These are phyloP conservation scores for Anastrepha obliqua DNA, from an alignment of 1,140 invertebrate species.

Conservation along the genomic window DNA sequence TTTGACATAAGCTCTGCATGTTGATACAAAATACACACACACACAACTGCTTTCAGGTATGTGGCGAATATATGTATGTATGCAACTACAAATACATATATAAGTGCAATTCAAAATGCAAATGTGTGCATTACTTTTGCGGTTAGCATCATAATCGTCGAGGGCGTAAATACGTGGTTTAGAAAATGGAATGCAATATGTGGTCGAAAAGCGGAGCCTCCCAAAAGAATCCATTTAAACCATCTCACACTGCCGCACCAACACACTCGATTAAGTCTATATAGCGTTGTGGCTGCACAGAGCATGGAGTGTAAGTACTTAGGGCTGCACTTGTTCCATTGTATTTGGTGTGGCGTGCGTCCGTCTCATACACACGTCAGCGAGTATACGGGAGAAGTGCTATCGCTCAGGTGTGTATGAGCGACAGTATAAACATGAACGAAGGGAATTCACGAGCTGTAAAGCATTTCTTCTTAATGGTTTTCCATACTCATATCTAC, in stretches of 20 bases:
- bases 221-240: slow-evolving; percentile 32
- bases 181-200: slow-evolving; percentile 45
- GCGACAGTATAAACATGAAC: neutral
- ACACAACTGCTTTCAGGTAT: neutral
- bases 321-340: slow-evolving; percentile 25
- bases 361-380: neutral
- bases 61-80: neutral
- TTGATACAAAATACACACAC: neutral
- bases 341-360: slow-evolving; percentile 44
- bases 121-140: slow-evolving; percentile 17
- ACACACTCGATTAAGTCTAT: slow-evolving; percentile 49
- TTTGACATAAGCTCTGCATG: neutral
- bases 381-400: neutral
- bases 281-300: neutral
- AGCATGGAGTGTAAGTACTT: neutral
- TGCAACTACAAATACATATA: neutral
- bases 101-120: neutral
- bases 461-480: neutral
- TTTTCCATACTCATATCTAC: neutral
- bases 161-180: slow-evolving; percentile 35
- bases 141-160: slow-evolving; percentile 41
- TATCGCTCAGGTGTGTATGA: slow-evolving; percentile 11
- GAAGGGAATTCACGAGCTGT: neutral
- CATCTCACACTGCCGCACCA: neutral
- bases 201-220: neutral